Base-by-base conservation (phyloP, 2,888 invertebrate species). In the Tillus elongatus region DNA sequence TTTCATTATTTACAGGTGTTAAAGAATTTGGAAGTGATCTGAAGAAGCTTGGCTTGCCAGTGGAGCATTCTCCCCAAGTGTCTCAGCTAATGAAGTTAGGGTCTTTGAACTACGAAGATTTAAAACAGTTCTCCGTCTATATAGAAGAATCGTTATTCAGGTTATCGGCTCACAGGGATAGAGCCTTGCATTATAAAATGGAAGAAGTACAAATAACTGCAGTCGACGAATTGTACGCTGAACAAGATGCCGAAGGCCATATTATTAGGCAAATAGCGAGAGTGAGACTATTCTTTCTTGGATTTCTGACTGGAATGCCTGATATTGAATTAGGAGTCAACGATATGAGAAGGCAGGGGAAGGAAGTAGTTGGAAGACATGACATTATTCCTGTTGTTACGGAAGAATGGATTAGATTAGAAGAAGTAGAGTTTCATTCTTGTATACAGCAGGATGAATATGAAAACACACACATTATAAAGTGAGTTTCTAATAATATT, bases 381-480 rank as follows among this genome's bases (percentile, higher is more conserved):
- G 98, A 99, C 68, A 98, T 99, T 63, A 93, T 98, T 61, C 97
- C 98, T 13, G 91, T 92, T 11, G 88, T 88, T 43, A 98, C 98
- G 0, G 98, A 99, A 68, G 93, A 98, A 68, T 99, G 98, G 98
- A 98, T 98, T 58, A 79, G 92, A 27, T 75, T 97, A 36, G 96
- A 98, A 69, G 77, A 82, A 33, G 79, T 89, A 0, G 93, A 96
- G 65, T 95, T 98, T 66, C 96, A 97, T 68, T 81, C 83, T 36
- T 88, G 89, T 61, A 88, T 97, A 34, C 87, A 93, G 58, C 84
- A 85, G 52, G 84, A 89, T 42, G 90, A 91, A 53, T 97, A 92
- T 64, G 80, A 88, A 45, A 74, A 74, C 44, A 79, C 84, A 28
- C 82, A 84, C 63, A 85, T 85, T 45, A 87, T 90, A 53, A 89